Percentiles rank a stretch among this genome's conserved stretches.
phyloP scores from a whole-genome alignment of 2,888 invertebrate genomes.

The Nomada ruficornis region DNA sequence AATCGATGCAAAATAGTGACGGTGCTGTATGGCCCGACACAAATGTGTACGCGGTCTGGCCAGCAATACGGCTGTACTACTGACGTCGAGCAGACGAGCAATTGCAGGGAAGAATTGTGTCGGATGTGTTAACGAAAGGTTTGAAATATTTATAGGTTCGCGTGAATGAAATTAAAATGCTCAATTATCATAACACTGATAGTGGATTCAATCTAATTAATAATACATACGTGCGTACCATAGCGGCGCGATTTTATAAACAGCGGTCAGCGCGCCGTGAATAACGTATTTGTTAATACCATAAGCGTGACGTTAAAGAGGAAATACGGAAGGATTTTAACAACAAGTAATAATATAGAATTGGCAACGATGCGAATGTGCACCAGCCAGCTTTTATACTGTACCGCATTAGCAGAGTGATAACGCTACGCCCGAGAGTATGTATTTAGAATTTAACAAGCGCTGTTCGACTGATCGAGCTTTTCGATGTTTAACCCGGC shows the following conservation, averaged over 20 bases:
- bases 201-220: not conserved
- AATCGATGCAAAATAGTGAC: constrained; percentile 82
- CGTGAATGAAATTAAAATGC: no score
- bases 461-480: constrained; percentile 33
- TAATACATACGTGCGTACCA: not conserved
- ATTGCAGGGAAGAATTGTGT: no score
- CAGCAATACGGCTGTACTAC: constrained; percentile 30
- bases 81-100: constrained; percentile 38
- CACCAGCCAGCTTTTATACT: not conserved
- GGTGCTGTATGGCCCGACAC: constrained; percentile 38
- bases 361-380: constrained; percentile 14
- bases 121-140: no score
- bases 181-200: no score
- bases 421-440: constrained; percentile 8
- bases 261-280: not conserved
- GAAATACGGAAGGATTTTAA: constrained; percentile 12
- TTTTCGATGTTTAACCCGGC: constrained; percentile 20
- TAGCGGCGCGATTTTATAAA: not conserved
- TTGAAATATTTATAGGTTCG: no score
- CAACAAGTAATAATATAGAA: constrained; percentile 26
- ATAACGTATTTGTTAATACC: constrained; percentile 3
- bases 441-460: constrained; percentile 51
- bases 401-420: not conserved
- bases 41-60: constrained; percentile 35
- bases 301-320: not conserved